Percentiles rank a stretch among this genome's conserved stretches.
phyloP scores from a whole-genome alignment of 2,888 invertebrate species.

The Augochlorella aurata region DNA sequence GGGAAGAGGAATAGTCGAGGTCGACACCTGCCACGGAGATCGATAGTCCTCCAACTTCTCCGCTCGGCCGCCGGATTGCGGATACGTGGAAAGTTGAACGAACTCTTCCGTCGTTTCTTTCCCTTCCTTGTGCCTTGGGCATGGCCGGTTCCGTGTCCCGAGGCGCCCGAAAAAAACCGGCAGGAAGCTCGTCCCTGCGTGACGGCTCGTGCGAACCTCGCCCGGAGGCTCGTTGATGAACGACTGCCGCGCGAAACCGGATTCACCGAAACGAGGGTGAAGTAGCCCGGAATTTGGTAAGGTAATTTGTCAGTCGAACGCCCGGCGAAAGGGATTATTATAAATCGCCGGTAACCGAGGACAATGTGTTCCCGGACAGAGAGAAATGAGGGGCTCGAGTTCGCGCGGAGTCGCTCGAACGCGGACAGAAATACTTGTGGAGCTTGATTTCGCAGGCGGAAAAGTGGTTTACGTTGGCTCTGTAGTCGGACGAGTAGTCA shows the following conservation, averaged over 20 bases:
- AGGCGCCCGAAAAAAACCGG: background rate
- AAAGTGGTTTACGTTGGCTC: too few species aligned
- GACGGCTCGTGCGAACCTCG: conserved; percentile 12
- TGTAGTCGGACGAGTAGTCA: background rate
- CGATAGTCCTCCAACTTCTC: conserved; percentile 23
- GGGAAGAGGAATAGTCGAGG: background rate
- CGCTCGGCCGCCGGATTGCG: conserved; percentile 5
- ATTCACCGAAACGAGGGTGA: background rate
- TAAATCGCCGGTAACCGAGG: background rate
- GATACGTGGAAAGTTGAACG: conserved; percentile 7
- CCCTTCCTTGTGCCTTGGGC: background rate
- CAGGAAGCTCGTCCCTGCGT: background rate
- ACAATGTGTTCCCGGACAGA: background rate
- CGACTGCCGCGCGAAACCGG: background rate
- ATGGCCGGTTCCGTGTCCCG: background rate
- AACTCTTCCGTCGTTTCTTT: background rate
- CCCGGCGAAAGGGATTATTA: background rate
- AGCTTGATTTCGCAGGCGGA: background rate
- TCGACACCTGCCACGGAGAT: conserved; percentile 12
- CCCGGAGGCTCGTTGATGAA: conserved; percentile 4
- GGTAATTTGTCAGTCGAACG: background rate
- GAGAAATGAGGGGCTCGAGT: background rate
- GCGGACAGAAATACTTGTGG: too few species aligned
- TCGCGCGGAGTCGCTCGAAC: background rate
- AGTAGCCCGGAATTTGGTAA: background rate